Evolutionary conservation across 2,888 invertebrate genomes (phyloP).

Genomic region (Tenthredo distinguenda): DNA sequence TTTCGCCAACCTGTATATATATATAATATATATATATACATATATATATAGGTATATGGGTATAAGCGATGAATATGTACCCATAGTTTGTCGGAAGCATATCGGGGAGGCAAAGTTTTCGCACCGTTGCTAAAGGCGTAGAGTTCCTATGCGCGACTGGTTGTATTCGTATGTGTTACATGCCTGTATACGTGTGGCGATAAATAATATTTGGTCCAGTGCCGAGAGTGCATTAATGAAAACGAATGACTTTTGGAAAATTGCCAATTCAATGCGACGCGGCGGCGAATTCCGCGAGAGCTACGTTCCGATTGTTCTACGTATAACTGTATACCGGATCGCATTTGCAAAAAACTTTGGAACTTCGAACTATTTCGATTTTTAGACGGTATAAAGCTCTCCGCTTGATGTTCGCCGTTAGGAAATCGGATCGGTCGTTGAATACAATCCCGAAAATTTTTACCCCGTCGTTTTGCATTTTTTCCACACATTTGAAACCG

Average conservation of each 20-base stretch:
- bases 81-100: not conserved
- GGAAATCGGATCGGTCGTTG: not conserved
- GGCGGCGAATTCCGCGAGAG: not conserved
- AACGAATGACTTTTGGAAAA: conserved; percentile 40
- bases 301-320: conserved; percentile 3
- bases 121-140: conserved; percentile 6
- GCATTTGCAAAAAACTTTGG: not conserved
- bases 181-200: not conserved
- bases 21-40: not conserved
- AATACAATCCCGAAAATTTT: too few species aligned
- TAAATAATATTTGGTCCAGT: conserved; percentile 37
- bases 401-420: not conserved
- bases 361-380: not conserved
- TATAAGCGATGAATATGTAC: not conserved
- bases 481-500: too few species aligned
- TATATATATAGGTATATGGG: not conserved
- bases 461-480: too few species aligned
- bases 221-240: conserved; percentile 41
- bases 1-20: not conserved
- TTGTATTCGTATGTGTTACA: not conserved
- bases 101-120: not conserved
- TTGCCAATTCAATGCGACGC: conserved; percentile 29
- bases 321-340: not conserved
- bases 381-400: not conserved
- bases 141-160: not conserved